A percentile compares a stretch with the other conserved stretches of the same genome.
These are phyloP conservation scores for Nannoperca obscura DNA, from an alignment of 2,797 vertebrate species.

Conservation along the genomic window DNA sequence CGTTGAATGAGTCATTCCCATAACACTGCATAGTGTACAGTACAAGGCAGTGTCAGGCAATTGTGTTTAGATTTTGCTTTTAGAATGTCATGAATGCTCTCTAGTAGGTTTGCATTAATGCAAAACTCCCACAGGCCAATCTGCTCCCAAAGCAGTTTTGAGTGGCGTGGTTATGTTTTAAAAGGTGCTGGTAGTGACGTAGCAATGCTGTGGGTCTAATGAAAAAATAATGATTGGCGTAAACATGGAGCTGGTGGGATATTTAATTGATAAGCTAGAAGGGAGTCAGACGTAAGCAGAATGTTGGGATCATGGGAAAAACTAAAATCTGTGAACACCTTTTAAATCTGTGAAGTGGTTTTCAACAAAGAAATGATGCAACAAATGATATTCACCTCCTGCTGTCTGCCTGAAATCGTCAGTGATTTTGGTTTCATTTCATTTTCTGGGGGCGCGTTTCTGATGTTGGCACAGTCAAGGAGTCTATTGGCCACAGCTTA, in stretches of 20 bases:
- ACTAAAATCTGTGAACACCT: not conserved
- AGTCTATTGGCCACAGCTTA: not conserved
- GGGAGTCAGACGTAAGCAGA: not conserved
- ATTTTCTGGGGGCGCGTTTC: not conserved
- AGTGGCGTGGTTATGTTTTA: constrained; percentile 21
- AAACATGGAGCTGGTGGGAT: constrained; percentile 35
- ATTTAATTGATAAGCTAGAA: constrained; percentile 39
- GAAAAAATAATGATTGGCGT: constrained; percentile 43
- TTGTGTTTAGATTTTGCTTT: constrained; percentile 1
- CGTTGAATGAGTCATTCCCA: constrained; percentile 29
- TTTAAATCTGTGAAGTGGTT: not conserved
- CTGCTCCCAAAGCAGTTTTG: constrained; percentile 16
- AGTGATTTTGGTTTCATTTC: not conserved
- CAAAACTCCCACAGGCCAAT: constrained; percentile 13
- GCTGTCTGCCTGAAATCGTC: not conserved
- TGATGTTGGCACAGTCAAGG: not conserved
- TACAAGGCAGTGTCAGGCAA: constrained; percentile 4
- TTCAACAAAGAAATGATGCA: constrained; percentile 1
- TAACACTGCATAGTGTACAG: not conserved
- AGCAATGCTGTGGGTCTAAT: constrained; percentile 15
- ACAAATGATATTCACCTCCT: not conserved
- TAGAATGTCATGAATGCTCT: not conserved
- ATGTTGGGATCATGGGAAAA: constrained; percentile 10
- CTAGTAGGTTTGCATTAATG: constrained; percentile 15
- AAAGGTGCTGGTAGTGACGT: constrained; percentile 15